Evolutionary conservation across 2,797 vertebrate species (phyloP).

Genomic region (Anabacerthia variegaticeps): DNA sequence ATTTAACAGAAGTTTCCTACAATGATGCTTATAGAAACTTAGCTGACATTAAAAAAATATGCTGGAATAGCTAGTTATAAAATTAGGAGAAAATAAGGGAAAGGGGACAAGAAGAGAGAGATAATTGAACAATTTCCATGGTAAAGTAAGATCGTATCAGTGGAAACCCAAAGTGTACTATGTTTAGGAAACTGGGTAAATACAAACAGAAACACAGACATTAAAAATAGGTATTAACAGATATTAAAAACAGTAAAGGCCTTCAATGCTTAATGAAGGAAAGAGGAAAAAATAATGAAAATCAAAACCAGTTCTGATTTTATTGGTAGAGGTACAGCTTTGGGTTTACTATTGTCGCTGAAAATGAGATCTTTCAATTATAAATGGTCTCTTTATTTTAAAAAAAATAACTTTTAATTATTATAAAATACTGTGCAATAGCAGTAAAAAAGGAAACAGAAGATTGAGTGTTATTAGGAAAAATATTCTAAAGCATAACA

Average conservation of each 20-base stretch:
- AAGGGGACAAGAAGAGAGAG: background rate
- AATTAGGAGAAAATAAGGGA: background rate
- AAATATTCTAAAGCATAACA: background rate
- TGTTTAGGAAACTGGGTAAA: background rate
- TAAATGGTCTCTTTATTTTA: background rate
- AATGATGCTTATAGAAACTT: background rate
- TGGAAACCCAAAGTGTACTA: background rate
- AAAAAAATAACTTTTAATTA: background rate
- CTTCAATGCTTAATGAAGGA: background rate
- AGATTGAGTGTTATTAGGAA: background rate
- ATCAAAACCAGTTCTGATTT: background rate
- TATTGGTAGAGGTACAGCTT: background rate
- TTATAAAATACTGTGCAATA: background rate
- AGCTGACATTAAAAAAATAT: background rate
- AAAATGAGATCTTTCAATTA: background rate
- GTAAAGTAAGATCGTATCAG: background rate
- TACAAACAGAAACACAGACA: background rate
- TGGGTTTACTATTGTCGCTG: background rate
- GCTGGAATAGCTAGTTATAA: background rate
- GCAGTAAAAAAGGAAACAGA: background rate
- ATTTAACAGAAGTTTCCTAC: background rate
- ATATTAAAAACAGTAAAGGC: background rate
- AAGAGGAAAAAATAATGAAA: background rate
- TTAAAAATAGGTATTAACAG: no score
- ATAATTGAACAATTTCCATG: background rate